Base-by-base conservation (phyloP, 1,140 invertebrate genomes). In the Psix sp. region DNA sequence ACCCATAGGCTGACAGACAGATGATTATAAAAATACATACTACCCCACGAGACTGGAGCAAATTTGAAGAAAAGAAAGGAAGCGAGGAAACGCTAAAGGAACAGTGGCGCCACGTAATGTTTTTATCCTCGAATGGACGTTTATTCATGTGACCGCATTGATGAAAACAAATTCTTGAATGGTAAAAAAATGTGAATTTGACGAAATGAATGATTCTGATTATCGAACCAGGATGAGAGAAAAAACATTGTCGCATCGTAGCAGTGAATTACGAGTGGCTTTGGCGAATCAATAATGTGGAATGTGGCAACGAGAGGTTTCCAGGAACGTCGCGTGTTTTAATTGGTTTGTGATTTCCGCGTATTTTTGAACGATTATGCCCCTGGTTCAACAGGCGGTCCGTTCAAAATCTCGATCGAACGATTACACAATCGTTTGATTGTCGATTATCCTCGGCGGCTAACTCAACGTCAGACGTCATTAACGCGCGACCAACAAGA, bases 61-160 rank as follows among this genome's bases (percentile, higher is more conserved):
- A 10, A 5, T 17, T 1, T 17, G 7, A 39, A 39, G n/a, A 17
- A 39, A 18, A 39, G 14, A 17, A 39, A 18, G 16, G 5, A 6
- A 17, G 18, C 60, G 51, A 39, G 31, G 33, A 46, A 59, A 45
- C 38, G 1, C 17, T 10, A 13, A 43, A 9, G 18, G 31, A 52
- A 46, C 39, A n/a, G 49, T 20, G 77, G 72, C 80, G 77, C 78
- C 78, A 39, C 73, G n/a, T n/a, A n/a, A n/a, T n/a, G n/a, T n/a
- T n/a, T n/a, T n/a, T n/a, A n/a, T n/a, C n/a, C n/a, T n/a, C n/a
- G n/a, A n/a, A n/a, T n/a, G n/a, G n/a, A n/a, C n/a, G n/a, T n/a
- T n/a, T n/a, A n/a, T n/a, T n/a, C n/a, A n/a, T n/a, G n/a, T n/a
- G n/a, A n/a, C n/a, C n/a, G n/a, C n/a, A n/a, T n/a, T n/a, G n/a